These are phyloP conservation scores for Petrolisthes cinctipes DNA, from an alignment of 2,888 invertebrate genomes.

Conservation along the genomic window DNA sequence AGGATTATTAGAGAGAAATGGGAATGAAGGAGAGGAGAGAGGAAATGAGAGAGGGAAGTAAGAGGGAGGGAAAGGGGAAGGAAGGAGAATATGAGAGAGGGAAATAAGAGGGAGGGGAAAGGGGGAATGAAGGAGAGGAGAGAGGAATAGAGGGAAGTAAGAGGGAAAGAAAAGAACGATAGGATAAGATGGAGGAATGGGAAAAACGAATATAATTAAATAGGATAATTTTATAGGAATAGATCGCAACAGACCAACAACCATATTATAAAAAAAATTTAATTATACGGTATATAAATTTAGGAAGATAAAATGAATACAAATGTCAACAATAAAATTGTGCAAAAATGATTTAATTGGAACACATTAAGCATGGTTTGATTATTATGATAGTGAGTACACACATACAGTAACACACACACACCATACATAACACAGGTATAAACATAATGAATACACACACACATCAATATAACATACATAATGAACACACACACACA, in stretches of 20 bases:
- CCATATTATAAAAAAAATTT: neutral
- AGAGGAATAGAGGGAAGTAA: neutral
- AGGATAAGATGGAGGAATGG: neutral
- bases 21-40: neutral
- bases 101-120: neutral
- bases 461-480: too few relatives aligned
- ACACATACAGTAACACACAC: too few relatives aligned
- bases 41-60: neutral
- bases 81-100: neutral
- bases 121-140: neutral
- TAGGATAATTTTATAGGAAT: neutral
- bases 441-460: too few relatives aligned
- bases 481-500: too few relatives aligned
- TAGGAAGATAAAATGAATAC: neutral
- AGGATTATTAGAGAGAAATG: too few relatives aligned
- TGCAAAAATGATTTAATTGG: neutral
- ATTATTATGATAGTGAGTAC: too few relatives aligned
- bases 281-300: neutral
- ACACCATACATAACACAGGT: too few relatives aligned
- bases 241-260: neutral
- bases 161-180: slow-evolving; percentile 1
- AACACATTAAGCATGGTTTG: too few relatives aligned
- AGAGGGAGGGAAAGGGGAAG: neutral
- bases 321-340: neutral
- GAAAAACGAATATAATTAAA: neutral